A percentile compares a stretch with the other conserved stretches of the same genome.
These are phyloP conservation scores for Clavelina lepadiformis DNA, from an alignment of 23 tunicate genomes.

Conservation along the genomic window DNA sequence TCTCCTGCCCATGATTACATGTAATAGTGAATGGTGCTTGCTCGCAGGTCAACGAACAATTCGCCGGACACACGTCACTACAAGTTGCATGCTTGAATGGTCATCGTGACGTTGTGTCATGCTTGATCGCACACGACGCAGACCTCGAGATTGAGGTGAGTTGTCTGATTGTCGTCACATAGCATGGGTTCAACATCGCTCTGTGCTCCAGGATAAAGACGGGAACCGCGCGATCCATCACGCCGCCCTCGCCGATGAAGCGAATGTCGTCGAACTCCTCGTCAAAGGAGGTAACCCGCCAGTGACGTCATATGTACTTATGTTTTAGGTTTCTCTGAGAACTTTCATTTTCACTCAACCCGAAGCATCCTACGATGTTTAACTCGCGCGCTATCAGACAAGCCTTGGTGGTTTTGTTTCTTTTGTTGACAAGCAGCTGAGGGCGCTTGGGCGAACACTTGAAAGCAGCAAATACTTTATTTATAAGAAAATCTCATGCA, in stretches of 20 bases:
- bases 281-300: conserved; percentile 78
- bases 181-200: not conserved
- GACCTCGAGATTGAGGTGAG: conserved; percentile 87
- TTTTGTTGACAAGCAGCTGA: too few relatives aligned
- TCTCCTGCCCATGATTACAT: too few relatives aligned
- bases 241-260: conserved; percentile 80
- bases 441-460: too few relatives aligned
- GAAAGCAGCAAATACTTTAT: too few relatives aligned
- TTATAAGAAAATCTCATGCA: not conserved
- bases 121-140: conserved; percentile 72
- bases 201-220: conserved; percentile 71
- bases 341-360: too few relatives aligned
- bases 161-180: not conserved
- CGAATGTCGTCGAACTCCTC: conserved; percentile 61
- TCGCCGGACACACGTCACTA: conserved; percentile 81
- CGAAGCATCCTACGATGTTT: too few relatives aligned
- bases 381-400: too few relatives aligned
- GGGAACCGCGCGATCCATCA: conserved; percentile 95
- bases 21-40: not conserved
- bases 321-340: too few relatives aligned
- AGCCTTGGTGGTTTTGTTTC: too few relatives aligned
- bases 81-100: conserved; percentile 95
- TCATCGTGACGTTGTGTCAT: conserved; percentile 58
- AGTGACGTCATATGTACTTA: too few relatives aligned
- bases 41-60: conserved; percentile 75